Percentiles rank a stretch among this genome's conserved stretches.
Conservation (phyloP, 2,113 vertebrate genomes). For the Copsychus sechellarum region DNA sequence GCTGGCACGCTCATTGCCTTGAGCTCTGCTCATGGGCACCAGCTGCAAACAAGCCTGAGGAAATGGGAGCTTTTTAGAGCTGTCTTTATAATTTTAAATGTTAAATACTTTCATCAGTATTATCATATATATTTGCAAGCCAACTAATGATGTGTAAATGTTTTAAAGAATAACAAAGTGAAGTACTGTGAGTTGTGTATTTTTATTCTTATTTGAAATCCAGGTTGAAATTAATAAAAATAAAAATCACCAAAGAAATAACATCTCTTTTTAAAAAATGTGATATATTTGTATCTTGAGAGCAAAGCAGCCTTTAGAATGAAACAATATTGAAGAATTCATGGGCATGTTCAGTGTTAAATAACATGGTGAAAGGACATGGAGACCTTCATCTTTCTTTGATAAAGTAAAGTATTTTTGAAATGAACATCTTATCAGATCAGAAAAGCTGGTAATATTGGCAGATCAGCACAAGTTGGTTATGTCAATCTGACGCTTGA, state of each 20-base stretch:
- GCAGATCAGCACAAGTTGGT: slow-evolving; percentile 40
- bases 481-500: slow-evolving; percentile 48
- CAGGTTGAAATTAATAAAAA: not conserved
- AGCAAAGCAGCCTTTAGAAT: not conserved
- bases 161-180: not conserved
- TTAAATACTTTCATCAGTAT: not conserved
- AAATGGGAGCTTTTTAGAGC: not conserved
- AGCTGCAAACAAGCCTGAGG: not conserved
- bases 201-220: not conserved
- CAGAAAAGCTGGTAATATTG: slow-evolving; percentile 50
- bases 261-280: not conserved
- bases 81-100: not conserved
- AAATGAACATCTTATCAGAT: slow-evolving; percentile 53
- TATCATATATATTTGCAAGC: not conserved
- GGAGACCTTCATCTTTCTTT: slow-evolving; percentile 52
- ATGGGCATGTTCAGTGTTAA: not conserved
- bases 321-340: not conserved
- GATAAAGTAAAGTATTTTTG: slow-evolving; percentile 39
- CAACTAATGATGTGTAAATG: not conserved
- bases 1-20: not conserved
- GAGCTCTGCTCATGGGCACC: not conserved
- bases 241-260: not conserved
- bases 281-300: not conserved
- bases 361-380: slow-evolving; percentile 16
- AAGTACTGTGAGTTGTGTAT: not conserved